Evolutionary conservation across 2,113 vertebrate species (phyloP).

Genomic region (Channa argus): DNA sequence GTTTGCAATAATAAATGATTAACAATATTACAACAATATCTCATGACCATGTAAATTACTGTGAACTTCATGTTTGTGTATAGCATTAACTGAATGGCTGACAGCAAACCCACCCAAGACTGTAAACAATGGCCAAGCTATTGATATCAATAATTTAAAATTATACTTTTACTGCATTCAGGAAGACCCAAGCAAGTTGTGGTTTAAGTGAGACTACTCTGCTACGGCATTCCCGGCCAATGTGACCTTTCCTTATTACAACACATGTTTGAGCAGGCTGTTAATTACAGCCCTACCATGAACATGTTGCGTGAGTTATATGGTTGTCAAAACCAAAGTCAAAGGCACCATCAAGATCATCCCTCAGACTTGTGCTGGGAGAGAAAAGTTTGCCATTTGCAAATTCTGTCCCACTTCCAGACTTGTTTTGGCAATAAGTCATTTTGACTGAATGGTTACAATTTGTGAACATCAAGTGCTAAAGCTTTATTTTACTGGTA

Average conservation of each 20-base stretch:
- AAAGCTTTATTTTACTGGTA: neutral
- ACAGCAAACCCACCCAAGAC: too few relatives aligned
- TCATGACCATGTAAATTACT: too few relatives aligned
- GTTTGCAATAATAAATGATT: too few relatives aligned
- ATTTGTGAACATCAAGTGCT: conserved; percentile 7
- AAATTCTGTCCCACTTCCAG: conserved; percentile 42
- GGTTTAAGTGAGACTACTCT: too few relatives aligned
- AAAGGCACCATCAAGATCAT: conserved; percentile 9
- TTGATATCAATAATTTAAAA: too few relatives aligned
- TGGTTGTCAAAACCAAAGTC: conserved; percentile 25
- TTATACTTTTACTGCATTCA: too few relatives aligned
- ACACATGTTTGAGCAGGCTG: neutral
- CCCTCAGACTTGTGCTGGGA: conserved; percentile 4
- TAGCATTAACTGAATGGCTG: too few relatives aligned
- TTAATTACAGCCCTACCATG: neutral
- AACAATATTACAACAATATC: too few relatives aligned
- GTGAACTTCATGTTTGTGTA: too few relatives aligned
- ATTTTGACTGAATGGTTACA: conserved; percentile 37
- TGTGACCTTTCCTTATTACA: conserved; percentile 1
- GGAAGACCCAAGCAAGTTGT: too few relatives aligned
- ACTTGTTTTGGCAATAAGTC: conserved; percentile 10
- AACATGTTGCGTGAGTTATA: conserved; percentile 20
- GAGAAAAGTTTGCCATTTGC: conserved; percentile 20
- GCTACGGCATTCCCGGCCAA: neutral
- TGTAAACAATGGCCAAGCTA: too few relatives aligned